Conservation (phyloP, 1,140 invertebrate genomes). For the Drosophila grimshawi region DNA sequence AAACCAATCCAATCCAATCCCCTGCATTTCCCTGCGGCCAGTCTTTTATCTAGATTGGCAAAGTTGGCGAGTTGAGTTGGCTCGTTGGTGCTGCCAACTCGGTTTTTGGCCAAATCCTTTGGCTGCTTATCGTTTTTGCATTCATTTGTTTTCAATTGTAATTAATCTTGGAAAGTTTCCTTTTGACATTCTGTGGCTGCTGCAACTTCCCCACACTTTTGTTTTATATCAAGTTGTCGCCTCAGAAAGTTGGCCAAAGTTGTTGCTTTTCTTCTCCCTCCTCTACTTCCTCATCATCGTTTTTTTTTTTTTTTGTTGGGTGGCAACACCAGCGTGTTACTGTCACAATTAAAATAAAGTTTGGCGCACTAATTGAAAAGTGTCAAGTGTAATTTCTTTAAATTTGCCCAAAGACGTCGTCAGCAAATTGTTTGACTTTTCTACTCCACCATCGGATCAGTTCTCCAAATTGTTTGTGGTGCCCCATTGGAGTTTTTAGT, state of each 20-base stretch:
- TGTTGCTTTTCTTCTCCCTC: slow-evolving; percentile 17
- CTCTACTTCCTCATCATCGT: neutral
- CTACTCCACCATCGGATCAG: slow-evolving; percentile 31
- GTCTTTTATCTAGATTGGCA: slow-evolving; percentile 68
- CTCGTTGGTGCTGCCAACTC: slow-evolving; percentile 13
- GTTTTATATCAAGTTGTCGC: slow-evolving; percentile 53
- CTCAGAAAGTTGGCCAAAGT: slow-evolving; percentile 45
- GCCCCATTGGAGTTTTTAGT: neutral
- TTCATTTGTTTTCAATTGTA: slow-evolving; percentile 83
- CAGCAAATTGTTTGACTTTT: slow-evolving; percentile 57
- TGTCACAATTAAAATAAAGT: slow-evolving; percentile 83
- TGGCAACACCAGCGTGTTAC: slow-evolving; percentile 68
- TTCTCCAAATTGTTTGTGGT: slow-evolving; percentile 23
- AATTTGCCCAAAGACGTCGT: slow-evolving; percentile 55
- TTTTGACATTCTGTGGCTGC: slow-evolving; percentile 81
- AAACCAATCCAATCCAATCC: neutral
- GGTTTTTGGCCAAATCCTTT: slow-evolving; percentile 63
- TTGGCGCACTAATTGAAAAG: slow-evolving; percentile 78
- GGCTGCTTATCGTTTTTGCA: slow-evolving; percentile 83
- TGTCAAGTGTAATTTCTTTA: slow-evolving; percentile 80
- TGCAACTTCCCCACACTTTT: slow-evolving; percentile 47
- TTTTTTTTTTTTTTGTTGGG: slow-evolving; percentile 21
- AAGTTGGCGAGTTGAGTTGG: slow-evolving; percentile 61
- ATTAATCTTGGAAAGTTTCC: slow-evolving; percentile 81
- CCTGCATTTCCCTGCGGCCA: slow-evolving; percentile 19